These are phyloP conservation scores for Grantiella picta DNA, from an alignment of 2,113 vertebrate species.

Conservation along the genomic window DNA sequence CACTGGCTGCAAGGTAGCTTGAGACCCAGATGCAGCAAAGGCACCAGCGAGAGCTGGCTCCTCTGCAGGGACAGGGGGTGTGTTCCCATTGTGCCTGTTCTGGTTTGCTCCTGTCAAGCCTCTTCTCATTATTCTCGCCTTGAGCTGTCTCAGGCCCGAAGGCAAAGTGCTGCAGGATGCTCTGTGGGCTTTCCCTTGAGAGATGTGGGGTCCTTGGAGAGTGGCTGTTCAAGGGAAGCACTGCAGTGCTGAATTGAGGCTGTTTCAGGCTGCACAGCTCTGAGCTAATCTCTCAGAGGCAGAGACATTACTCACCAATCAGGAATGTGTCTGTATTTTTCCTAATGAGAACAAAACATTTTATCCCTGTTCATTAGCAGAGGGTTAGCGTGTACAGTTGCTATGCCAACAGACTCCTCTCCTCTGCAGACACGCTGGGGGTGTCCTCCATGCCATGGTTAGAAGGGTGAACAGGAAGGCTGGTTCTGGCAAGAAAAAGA, in stretches of 20 bases:
- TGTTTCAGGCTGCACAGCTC: slow-evolving; percentile 58
- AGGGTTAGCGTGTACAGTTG: slow-evolving; percentile 63
- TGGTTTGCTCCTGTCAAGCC: slow-evolving; percentile 27
- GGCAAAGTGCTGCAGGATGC: slow-evolving; percentile 3
- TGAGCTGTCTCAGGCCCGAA: slow-evolving; percentile 25
- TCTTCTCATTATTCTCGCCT: slow-evolving; percentile 42
- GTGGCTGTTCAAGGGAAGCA: slow-evolving; percentile 26
- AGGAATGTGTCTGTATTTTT: slow-evolving; percentile 74
- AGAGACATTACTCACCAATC: slow-evolving; percentile 73
- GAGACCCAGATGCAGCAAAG: background rate
- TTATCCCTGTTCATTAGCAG: slow-evolving; percentile 68
- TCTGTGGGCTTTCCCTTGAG: slow-evolving; percentile 5
- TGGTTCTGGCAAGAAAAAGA: slow-evolving; percentile 48
- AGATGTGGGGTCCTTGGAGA: background rate
- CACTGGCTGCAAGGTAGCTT: background rate
- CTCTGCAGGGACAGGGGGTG: background rate
- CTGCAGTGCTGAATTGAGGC: slow-evolving; percentile 44
- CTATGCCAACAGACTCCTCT: slow-evolving; percentile 68
- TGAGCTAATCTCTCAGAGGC: slow-evolving; percentile 62
- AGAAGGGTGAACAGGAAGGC: slow-evolving; percentile 49
- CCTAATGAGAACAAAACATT: slow-evolving; percentile 74
- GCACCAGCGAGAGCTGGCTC: background rate
- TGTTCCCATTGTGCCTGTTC: slow-evolving; percentile 9
- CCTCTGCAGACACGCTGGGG: slow-evolving; percentile 38
- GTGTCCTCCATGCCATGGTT: slow-evolving; percentile 42